phyloP scores from a whole-genome alignment of 2,888 invertebrate species.

The Neria commutata region DNA sequence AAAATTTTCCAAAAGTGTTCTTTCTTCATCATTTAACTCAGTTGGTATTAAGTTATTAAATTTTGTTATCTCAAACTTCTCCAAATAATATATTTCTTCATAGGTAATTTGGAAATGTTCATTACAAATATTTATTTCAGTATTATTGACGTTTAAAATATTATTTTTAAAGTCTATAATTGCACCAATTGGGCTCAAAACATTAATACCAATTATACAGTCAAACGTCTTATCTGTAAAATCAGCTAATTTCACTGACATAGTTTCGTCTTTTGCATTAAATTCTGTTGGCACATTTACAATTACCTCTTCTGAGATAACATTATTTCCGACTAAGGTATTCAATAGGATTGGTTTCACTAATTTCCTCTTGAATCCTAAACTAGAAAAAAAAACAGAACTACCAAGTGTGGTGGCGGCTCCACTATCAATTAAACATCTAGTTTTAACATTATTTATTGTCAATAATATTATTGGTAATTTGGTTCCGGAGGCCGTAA shows the following conservation, averaged over 20 bases:
- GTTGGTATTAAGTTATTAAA: background rate
- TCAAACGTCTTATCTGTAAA: constrained; percentile 2
- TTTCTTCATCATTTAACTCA: background rate
- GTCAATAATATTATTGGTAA: constrained; percentile 9
- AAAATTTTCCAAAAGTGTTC: background rate
- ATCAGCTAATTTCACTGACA: constrained; percentile 7
- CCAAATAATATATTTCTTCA: background rate
- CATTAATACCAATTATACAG: constrained; percentile 13
- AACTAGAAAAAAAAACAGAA: background rate
- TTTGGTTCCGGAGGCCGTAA: background rate
- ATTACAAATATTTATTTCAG: background rate
- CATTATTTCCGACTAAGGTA: constrained; percentile 5
- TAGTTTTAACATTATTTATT: constrained; percentile 4
- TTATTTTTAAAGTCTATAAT: constrained; percentile 17
- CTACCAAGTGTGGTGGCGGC: constrained; percentile 13
- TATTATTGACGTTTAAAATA: background rate
- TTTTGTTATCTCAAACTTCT: background rate
- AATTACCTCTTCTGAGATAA: constrained; percentile 8
- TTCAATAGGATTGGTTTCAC: constrained; percentile 1
- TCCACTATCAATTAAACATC: constrained; percentile 14
- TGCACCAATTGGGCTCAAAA: background rate
- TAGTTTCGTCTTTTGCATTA: constrained; percentile 1
- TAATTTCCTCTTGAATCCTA: background rate
- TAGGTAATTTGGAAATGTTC: background rate
- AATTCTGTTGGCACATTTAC: constrained; percentile 12